Conservation (phyloP, 2,888 invertebrate genomes). For the Rugalucina vietnamica region DNA sequence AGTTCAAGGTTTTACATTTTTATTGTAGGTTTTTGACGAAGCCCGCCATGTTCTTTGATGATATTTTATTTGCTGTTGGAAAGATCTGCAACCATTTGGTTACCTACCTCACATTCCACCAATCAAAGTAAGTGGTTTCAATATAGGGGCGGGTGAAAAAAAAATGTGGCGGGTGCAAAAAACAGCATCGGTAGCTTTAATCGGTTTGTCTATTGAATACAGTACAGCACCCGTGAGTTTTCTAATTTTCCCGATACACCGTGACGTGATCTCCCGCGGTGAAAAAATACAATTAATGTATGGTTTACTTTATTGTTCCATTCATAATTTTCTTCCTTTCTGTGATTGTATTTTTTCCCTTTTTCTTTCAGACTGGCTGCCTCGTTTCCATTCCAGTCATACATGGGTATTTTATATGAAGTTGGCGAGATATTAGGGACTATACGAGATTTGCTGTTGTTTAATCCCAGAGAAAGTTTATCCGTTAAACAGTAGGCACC, state of each 20-base stretch:
- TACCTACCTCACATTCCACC: conserved; percentile 56
- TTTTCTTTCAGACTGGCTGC: conserved; percentile 46
- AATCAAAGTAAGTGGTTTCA: conserved; percentile 45
- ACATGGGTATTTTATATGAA: conserved; percentile 59
- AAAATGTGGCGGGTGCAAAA: neutral
- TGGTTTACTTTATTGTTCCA: too few species aligned
- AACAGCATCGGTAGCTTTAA: too few species aligned
- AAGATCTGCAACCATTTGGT: conserved; percentile 62
- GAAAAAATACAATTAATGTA: too few species aligned
- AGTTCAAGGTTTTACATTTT: too few species aligned
- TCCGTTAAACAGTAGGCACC: conserved; percentile 65
- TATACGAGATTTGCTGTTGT: conserved; percentile 54
- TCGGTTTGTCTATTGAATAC: too few species aligned
- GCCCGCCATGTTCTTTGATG: conserved; percentile 54
- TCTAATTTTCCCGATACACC: too few species aligned
- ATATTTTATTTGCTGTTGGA: conserved; percentile 57
- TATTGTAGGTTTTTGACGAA: conserved; percentile 60
- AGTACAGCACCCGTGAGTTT: too few species aligned
- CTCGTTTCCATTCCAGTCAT: conserved; percentile 57
- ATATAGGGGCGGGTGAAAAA: neutral
- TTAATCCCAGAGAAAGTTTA: conserved; percentile 55
- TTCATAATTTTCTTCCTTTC: too few species aligned
- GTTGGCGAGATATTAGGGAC: conserved; percentile 54
- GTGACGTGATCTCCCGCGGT: too few species aligned
- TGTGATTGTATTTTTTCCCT: neutral